Evolutionary conservation across 2,113 vertebrate genomes (phyloP), one percentile per base, ranked within the genome.

Genomic region (Okapia johnstoni): DNA sequence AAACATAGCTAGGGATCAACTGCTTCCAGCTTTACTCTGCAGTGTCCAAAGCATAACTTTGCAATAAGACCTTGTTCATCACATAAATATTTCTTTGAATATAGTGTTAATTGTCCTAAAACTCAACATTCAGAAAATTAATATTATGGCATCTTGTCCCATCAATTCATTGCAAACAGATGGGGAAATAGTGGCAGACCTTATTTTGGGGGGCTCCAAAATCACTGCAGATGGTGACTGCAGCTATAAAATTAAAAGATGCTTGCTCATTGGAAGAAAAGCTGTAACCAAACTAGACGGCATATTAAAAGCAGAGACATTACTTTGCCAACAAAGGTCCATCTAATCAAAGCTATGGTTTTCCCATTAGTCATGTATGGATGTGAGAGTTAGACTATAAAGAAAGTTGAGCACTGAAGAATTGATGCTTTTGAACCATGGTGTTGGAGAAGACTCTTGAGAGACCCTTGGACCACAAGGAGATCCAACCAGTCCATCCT

Each of bases 1-100:
- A 97, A 96, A 98, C 77, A 66, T 83, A 80, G 85, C 57, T 97
- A 92, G 16, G n/a, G 96, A 95, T 97, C 70, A 97, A 94, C 7
- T 96, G 40, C 33, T 79, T 97, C 50, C 61, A 96, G 57, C 80
- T 77, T 87, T 92, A 80, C 40, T 94, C 13, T 55, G 40, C 80
- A 25, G 93, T 28, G 1, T 43, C 6, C 54, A 50, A 95, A 88
- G 50, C 4, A 0, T 43, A 96, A 81, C 52, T 96, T 95, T 84
- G 77, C 0, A 0, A 46, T 36, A 93, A 92, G 54, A 89, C 23
- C 70, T 66, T 85, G 15, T 66, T 96, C 16, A 96, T 36, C 93
- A 89, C 2, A 0, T 50, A 97, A 85, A 85, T 80, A 30, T 6
- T 84, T 92, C 58, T 87, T 94, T 96, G 25, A 77, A 52, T n/a